Percentiles rank a stretch among this genome's conserved stretches.
Evolutionary conservation across 1,140 invertebrate species (phyloP).

Genomic region (Drosophila obscura): DNA sequence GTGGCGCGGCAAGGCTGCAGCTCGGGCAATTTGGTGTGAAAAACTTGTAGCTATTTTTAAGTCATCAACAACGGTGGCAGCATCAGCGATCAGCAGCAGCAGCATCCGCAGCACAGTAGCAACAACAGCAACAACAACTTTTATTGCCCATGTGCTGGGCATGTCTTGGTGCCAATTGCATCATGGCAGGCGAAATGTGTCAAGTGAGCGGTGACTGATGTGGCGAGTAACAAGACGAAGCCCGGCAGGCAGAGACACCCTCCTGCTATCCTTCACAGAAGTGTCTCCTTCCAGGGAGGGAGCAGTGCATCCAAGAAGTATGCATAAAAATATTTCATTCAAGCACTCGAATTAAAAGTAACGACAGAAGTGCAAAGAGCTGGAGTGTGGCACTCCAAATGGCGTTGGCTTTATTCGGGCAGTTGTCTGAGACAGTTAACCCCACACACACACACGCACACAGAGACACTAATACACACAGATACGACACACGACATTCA

Average conservation of each 20-base stretch:
- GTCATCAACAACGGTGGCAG: slow-evolving; percentile 23
- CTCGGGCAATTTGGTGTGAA: slow-evolving; percentile 69
- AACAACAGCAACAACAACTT: slow-evolving; percentile 30
- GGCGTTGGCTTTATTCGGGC: slow-evolving; percentile 62
- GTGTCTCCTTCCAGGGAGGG: slow-evolving; percentile 5
- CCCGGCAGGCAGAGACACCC: slow-evolving; percentile 4
- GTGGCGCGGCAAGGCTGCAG: slow-evolving; percentile 3
- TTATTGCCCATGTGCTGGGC: slow-evolving; percentile 69
- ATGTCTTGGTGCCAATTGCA: slow-evolving; percentile 75
- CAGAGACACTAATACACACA: not conserved
- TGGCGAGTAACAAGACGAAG: slow-evolving; percentile 76
- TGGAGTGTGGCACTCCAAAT: slow-evolving; percentile 51
- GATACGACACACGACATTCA: not conserved
- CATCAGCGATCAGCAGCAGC: slow-evolving; percentile 2
- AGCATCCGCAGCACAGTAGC: slow-evolving; percentile 21
- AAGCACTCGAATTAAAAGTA: slow-evolving; percentile 58
- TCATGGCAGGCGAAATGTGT: slow-evolving; percentile 73
- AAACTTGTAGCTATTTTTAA: slow-evolving; percentile 75
- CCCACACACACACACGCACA: slow-evolving; percentile 4
- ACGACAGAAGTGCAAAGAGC: slow-evolving; percentile 10
- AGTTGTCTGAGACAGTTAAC: slow-evolving; percentile 63
- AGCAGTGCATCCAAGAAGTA: slow-evolving; percentile 41
- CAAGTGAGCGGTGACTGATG: slow-evolving; percentile 83
- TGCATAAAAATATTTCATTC: slow-evolving; percentile 65
- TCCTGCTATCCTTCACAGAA: too few species aligned